Conservation (phyloP, 2,797 vertebrate species). For the Girardinus metallicus region DNA sequence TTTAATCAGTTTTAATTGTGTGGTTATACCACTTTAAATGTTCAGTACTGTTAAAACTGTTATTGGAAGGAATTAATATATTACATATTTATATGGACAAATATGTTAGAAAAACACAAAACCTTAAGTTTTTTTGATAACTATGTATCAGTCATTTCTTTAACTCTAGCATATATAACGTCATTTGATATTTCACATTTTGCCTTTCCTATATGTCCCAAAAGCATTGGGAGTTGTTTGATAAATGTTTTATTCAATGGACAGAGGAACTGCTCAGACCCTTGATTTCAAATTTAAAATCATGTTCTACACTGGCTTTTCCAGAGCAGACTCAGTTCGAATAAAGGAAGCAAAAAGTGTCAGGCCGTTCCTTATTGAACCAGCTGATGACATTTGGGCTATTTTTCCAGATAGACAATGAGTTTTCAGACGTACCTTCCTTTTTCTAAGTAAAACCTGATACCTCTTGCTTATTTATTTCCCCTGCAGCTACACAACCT, state of each 20-base stretch:
- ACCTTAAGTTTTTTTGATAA: neutral
- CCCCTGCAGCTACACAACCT: slow-evolving; percentile 49
- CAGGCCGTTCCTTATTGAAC: neutral
- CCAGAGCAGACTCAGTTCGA: neutral
- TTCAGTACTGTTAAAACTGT: neutral
- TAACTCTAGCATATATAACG: neutral
- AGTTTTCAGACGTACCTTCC: slow-evolving; percentile 54
- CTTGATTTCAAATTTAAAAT: neutral
- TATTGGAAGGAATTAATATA: neutral
- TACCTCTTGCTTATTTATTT: slow-evolving; percentile 34
- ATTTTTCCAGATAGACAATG: slow-evolving; percentile 29
- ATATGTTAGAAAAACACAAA: neutral
- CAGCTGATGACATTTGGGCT: neutral
- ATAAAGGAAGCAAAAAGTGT: neutral
- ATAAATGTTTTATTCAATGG: neutral
- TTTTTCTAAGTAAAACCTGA: slow-evolving; percentile 41
- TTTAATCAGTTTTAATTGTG: neutral
- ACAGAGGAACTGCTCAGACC: neutral
- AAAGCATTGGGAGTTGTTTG: neutral
- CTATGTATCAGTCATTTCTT: neutral
- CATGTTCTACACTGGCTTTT: neutral
- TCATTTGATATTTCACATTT: neutral
- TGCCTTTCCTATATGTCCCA: neutral
- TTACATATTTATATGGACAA: neutral
- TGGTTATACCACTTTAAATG: neutral